Conservation (phyloP, 2,797 vertebrate genomes). For the Esox lucius region DNA sequence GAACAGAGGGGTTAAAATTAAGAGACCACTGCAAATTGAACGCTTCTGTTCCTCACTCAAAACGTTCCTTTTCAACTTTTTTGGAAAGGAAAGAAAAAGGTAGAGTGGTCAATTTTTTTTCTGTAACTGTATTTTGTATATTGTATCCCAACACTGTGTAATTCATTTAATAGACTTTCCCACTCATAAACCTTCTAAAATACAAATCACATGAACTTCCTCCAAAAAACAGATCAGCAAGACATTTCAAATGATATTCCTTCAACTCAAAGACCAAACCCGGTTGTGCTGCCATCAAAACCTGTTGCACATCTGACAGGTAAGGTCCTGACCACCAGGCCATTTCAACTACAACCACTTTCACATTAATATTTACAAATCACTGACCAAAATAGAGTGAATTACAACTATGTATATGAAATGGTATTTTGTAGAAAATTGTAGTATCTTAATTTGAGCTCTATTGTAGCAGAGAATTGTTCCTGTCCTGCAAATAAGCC, state of each 20-base stretch:
- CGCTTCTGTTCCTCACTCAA: too few relatives aligned
- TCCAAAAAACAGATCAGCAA: conserved; percentile 33
- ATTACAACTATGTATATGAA: too few relatives aligned
- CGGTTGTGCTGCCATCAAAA: conserved; percentile 53
- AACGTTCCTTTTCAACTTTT: too few relatives aligned
- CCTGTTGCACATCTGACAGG: conserved; percentile 73
- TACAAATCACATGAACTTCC: neutral
- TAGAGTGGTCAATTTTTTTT: too few relatives aligned
- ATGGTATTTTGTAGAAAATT: neutral
- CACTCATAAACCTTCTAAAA: neutral
- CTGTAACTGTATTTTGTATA: neutral
- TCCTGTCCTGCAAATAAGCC: too few relatives aligned
- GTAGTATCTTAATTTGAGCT: neutral
- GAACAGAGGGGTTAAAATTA: too few relatives aligned
- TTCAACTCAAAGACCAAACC: neutral
- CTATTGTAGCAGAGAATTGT: too few relatives aligned
- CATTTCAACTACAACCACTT: neutral
- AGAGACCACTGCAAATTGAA: too few relatives aligned
- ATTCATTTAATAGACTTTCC: neutral
- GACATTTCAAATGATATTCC: neutral
- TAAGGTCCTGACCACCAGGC: conserved; percentile 40
- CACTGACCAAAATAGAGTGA: neutral
- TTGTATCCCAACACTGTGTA: neutral
- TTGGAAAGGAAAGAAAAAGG: too few relatives aligned
- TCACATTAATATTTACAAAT: neutral